phyloP scores from a whole-genome alignment of 1,140 invertebrate genomes.

The Drosophila micromelanica region DNA sequence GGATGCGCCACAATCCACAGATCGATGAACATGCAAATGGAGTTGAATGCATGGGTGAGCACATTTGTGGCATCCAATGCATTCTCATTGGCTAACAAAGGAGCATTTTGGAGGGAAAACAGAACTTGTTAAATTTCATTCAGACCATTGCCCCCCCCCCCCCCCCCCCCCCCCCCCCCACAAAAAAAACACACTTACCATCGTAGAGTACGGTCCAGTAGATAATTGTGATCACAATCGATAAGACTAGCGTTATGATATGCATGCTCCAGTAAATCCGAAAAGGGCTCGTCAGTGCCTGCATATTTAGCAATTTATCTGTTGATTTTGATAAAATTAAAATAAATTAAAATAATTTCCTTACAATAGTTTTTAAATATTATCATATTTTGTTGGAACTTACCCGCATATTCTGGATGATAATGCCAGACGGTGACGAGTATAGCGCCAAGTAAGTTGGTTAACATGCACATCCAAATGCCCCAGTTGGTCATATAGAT shows the following conservation, averaged over 20 bases:
- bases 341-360: too few species aligned
- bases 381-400: constrained; percentile 18
- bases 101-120: background rate
- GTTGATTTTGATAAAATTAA: too few species aligned
- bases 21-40: constrained; percentile 90
- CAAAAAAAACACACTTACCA: constrained; percentile 71
- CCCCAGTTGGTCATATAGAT: constrained; percentile 93
- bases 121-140: background rate
- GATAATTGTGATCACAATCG: constrained; percentile 86
- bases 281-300: constrained; percentile 83
- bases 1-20: constrained; percentile 89
- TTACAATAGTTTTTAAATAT: too few species aligned
- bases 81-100: constrained; percentile 58
- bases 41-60: constrained; percentile 90
- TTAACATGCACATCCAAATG: constrained; percentile 86
- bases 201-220: constrained; percentile 88
- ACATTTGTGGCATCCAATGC: constrained; percentile 87
- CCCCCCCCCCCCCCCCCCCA: too few species aligned
- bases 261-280: constrained; percentile 87
- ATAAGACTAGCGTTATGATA: constrained; percentile 85
- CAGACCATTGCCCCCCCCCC: background rate
- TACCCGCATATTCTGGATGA: constrained; percentile 80
- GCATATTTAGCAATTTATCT: constrained; percentile 75
- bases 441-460: constrained; percentile 74
- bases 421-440: constrained; percentile 79